Conservation (phyloP, 1,140 invertebrate genomes). For the Campodea augens region DNA sequence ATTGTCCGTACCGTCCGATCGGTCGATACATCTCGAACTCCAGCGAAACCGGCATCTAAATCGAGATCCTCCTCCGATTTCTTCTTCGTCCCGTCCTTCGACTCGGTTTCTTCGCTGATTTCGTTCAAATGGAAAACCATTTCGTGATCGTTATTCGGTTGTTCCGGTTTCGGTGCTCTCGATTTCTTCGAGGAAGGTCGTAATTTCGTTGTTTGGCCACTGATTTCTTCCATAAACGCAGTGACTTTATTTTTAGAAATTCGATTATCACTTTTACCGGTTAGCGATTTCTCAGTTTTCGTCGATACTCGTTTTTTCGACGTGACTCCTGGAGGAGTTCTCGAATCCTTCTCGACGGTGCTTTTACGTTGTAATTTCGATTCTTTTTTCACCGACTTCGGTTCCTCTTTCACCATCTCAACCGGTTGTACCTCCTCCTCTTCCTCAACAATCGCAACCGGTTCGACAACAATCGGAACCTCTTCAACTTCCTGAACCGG, state of each 20-base stretch:
- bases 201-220: neutral
- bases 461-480: neutral
- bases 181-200: neutral
- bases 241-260: slow-evolving; percentile 18
- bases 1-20: slow-evolving; percentile 50
- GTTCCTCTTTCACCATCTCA: slow-evolving; percentile 19
- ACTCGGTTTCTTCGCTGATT: slow-evolving; percentile 35
- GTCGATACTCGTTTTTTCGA: slow-evolving; percentile 16
- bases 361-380: too few relatives aligned
- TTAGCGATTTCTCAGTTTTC: neutral
- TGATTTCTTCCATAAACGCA: neutral
- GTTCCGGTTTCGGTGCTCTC: slow-evolving; percentile 2
- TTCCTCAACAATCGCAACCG: neutral
- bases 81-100: slow-evolving; percentile 22
- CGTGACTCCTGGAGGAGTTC: slow-evolving; percentile 29
- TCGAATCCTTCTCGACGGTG: too few relatives aligned
- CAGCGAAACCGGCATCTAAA: slow-evolving; percentile 17
- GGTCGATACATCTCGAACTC: slow-evolving; percentile 43
- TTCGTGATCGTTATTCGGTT: slow-evolving; percentile 47
- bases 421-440: neutral
- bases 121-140: slow-evolving; percentile 68
- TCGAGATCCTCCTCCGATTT: slow-evolving; percentile 25
- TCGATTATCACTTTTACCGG: neutral
- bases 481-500: slow-evolving; percentile 34
- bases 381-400: too few relatives aligned